Conservation (phyloP, 2,113 vertebrate genomes). For the Phasianus colchicus region DNA sequence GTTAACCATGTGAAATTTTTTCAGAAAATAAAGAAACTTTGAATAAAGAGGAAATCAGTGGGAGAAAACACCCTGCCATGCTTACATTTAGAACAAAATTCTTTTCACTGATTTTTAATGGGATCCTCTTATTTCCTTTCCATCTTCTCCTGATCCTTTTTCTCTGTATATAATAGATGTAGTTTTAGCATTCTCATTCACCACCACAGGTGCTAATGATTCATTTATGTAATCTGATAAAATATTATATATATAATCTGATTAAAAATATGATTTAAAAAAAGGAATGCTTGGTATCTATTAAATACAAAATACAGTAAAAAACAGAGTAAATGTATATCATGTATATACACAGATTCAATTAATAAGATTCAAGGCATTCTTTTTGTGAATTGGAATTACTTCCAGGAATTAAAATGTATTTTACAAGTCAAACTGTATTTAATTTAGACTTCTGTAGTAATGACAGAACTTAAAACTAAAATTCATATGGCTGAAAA, state of each 20-base stretch:
- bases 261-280: not conserved
- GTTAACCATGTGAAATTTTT: not conserved
- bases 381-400: not conserved
- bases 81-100: not conserved
- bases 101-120: not conserved
- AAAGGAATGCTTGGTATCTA: not conserved
- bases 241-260: not conserved
- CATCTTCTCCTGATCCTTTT: not conserved
- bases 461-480: not conserved
- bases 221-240: not conserved
- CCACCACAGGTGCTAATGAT: not conserved
- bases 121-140: not conserved
- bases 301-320: not conserved
- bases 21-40: not conserved
- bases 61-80: not conserved
- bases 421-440: not conserved
- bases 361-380: not conserved
- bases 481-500: not conserved
- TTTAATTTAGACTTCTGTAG: not conserved
- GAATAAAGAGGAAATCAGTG: not conserved
- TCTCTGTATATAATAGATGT: not conserved
- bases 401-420: not conserved
- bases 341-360: not conserved
- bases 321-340: not conserved
- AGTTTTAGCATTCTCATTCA: not conserved